Evolutionary conservation across 2,888 invertebrate species (phyloP).

Genomic region (Xylota sylvarum): DNA sequence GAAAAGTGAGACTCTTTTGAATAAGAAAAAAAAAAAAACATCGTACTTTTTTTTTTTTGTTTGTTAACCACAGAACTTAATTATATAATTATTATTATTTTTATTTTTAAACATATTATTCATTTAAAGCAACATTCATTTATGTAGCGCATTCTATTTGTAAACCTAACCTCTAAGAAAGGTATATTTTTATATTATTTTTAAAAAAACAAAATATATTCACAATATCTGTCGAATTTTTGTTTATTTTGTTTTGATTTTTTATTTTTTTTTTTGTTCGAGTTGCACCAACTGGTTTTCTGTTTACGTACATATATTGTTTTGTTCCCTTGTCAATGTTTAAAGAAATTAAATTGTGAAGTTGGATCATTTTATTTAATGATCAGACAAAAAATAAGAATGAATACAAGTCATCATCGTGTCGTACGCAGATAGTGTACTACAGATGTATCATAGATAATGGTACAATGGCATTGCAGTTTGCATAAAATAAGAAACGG

Average conservation of each 20-base stretch:
- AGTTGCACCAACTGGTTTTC: neutral
- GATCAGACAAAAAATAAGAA: neutral
- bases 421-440: constrained; percentile 3
- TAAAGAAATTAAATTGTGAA: constrained; percentile 1
- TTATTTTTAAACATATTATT: constrained; percentile 52
- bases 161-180: constrained; percentile 69
- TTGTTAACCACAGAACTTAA: constrained; percentile 47
- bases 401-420: constrained; percentile 12
- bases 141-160: constrained; percentile 68
- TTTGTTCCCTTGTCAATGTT: constrained; percentile 6
- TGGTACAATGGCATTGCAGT: constrained; percentile 13
- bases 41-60: constrained; percentile 29
- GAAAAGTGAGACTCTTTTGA: constrained; percentile 8
- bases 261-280: constrained; percentile 1
- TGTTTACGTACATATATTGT: neutral
- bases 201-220: constrained; percentile 69
- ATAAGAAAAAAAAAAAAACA: constrained; percentile 4
- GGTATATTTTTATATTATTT: constrained; percentile 77
- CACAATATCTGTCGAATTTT: constrained; percentile 51
- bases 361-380: neutral
- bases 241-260: constrained; percentile 16
- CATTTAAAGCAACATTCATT: constrained; percentile 61
- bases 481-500: constrained; percentile 16
- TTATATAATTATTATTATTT: constrained; percentile 42
- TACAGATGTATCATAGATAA: constrained; percentile 19